These are phyloP conservation scores for Augochlorella aurata DNA, from an alignment of 2,888 invertebrate genomes.

Conservation along the genomic window DNA sequence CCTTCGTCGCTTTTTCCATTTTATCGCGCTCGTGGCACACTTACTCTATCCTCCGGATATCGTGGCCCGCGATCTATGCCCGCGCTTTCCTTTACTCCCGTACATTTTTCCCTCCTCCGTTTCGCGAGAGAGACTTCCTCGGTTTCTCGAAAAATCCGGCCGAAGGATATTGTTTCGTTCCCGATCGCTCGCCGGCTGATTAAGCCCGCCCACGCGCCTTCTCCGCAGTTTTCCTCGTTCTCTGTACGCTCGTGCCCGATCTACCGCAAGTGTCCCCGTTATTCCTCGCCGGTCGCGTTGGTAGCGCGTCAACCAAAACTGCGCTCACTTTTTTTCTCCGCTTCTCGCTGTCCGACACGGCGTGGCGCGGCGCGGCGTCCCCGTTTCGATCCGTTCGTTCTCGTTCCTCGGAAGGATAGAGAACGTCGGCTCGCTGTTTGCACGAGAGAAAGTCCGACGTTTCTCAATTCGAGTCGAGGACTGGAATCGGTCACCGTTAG, in stretches of 20 bases:
- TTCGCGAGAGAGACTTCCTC: slow-evolving; percentile 14
- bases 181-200: slow-evolving; percentile 46
- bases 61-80: background rate
- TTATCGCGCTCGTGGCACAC: slow-evolving; percentile 48
- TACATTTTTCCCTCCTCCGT: background rate
- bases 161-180: slow-evolving; percentile 35
- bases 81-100: no score
- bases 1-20: slow-evolving; percentile 16
- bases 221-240: slow-evolving; percentile 4
- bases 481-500: slow-evolving; percentile 32
- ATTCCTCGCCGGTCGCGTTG: background rate
- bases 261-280: slow-evolving; percentile 48
- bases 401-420: background rate
- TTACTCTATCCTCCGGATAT: slow-evolving; percentile 12
- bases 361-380: background rate
- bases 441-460: slow-evolving; percentile 60
- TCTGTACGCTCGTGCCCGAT: slow-evolving; percentile 27
- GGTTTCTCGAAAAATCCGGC: background rate
- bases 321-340: background rate
- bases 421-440: slow-evolving; percentile 38
- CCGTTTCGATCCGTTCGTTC: slow-evolving; percentile 5
- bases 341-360: background rate
- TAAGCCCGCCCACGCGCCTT: slow-evolving; percentile 51
- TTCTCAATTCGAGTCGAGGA: slow-evolving; percentile 51
- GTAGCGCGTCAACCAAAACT: slow-evolving; percentile 9